Evolutionary conservation across 2,797 vertebrate species (phyloP), one percentile per base, ranked within the genome.

Genomic region (Chaetodon trifasciatus): DNA sequence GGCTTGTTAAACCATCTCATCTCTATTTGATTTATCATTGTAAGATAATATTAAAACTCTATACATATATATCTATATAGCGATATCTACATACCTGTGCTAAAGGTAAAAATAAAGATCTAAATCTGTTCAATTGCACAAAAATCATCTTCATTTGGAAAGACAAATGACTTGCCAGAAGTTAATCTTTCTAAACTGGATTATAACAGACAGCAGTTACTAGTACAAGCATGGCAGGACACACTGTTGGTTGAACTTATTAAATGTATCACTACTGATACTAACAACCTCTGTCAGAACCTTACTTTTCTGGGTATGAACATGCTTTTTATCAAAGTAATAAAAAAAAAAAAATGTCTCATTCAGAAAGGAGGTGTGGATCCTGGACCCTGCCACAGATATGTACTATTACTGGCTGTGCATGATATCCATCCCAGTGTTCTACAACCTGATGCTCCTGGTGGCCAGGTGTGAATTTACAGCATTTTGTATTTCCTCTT

Each of bases 391-490:
- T 8, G 96, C 96, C 12, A 96, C 97, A 78, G 96, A 97, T 47
- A 0, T 83, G 10, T 99, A 99, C 92, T 99, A 99, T 86, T 92
- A 93, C 91, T 99, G 98, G 98, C 93, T 99, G 76, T 90, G 86
- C 0, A 53, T 94, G 35, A 94, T 99, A 4, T 90, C 97, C 15
- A n/a, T 96, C 35, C 97, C 98, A 0, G 95, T 97, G 37, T 97
- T 99, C 93, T 99, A 99, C 89, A 99, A 99, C 93, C 95, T 98
- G 92, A 99, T 98, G 84, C 75, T 99, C 77, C 93, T 99, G 4
- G 94, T 99, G 49, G 96, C 98, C 93, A 98, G 98, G 98, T 99
- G 81, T 63, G 92, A 64, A 53, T 19, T 56, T 1, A 50, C 32
- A 3, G 1, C 19, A 9, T 47, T 66, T 40, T 15, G 1, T 2